Conservation (phyloP, 1,140 invertebrate genomes). For the Manduca sexta region DNA sequence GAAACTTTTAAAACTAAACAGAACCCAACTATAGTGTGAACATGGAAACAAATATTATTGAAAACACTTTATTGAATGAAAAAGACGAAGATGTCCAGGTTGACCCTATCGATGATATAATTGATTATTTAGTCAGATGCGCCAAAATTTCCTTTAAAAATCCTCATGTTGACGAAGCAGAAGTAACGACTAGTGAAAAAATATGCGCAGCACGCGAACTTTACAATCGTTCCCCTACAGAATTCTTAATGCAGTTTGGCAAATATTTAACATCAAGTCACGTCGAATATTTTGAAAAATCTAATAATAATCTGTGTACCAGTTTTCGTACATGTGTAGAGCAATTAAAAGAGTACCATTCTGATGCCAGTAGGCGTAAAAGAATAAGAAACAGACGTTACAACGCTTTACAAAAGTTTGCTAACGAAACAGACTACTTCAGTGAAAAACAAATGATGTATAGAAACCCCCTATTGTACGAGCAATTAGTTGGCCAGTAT, state of each 20-base stretch:
- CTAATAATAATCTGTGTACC: constrained; percentile 55
- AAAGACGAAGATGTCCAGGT: constrained; percentile 2
- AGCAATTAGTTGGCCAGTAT: constrained; percentile 90
- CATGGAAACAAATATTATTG: no score
- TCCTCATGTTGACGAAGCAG: constrained; percentile 84
- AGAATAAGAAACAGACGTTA: constrained; percentile 86
- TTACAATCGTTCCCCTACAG: constrained; percentile 77
- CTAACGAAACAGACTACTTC: constrained; percentile 87
- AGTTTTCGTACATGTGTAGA: constrained; percentile 75
- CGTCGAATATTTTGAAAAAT: constrained; percentile 77
- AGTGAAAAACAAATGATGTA: constrained; percentile 94
- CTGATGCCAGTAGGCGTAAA: constrained; percentile 71
- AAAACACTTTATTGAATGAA: no score
- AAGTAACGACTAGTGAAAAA: constrained; percentile 81
- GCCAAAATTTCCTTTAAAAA: constrained; percentile 79
- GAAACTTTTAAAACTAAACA: no score
- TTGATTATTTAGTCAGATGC: constrained; percentile 66
- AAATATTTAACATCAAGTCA: constrained; percentile 80
- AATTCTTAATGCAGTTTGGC: constrained; percentile 86
- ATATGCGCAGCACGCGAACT: constrained; percentile 77
- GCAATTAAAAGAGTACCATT: constrained; percentile 74
- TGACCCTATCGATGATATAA: constrained; percentile 64
- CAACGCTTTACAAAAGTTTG: constrained; percentile 84
- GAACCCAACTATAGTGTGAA: no score
- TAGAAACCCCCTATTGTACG: constrained; percentile 90